Conservation (phyloP, 1,140 invertebrate species). For the Yoshiicerus persimilis region DNA sequence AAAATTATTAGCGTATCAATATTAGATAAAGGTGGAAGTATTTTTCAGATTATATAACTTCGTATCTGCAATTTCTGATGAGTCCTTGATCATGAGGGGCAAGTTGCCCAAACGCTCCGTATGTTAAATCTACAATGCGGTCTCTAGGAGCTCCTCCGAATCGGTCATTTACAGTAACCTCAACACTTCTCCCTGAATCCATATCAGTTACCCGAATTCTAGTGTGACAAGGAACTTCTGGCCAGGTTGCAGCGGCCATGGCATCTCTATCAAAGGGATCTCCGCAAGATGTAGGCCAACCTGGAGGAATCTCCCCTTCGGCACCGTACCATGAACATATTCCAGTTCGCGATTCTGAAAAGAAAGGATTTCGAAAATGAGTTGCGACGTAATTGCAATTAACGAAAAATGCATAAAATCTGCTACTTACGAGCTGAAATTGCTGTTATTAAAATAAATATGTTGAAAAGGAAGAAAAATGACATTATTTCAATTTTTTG, state of each 20-base stretch:
- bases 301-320: conserved; percentile 33
- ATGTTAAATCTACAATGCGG: conserved; percentile 39
- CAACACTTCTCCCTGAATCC: conserved; percentile 28
- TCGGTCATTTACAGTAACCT: conserved; percentile 37
- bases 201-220: conserved; percentile 33
- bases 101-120: conserved; percentile 32
- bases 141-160: conserved; percentile 21
- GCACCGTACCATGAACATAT: conserved; percentile 43
- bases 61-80: neutral
- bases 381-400: neutral
- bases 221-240: conserved; percentile 34
- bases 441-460: too few species aligned
- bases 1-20: too few species aligned
- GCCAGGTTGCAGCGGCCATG: conserved; percentile 20
- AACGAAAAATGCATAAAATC: neutral
- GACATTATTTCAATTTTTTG: too few species aligned
- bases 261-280: conserved; percentile 34
- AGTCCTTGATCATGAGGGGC: conserved; percentile 32
- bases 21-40: too few species aligned
- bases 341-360: neutral
- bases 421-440: too few species aligned
- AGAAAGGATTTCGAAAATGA: neutral
- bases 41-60: neutral
- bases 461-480: too few species aligned
- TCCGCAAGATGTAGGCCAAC: conserved; percentile 40